Conservation (phyloP, 2,888 invertebrate species). For the Girardia tigrina region DNA sequence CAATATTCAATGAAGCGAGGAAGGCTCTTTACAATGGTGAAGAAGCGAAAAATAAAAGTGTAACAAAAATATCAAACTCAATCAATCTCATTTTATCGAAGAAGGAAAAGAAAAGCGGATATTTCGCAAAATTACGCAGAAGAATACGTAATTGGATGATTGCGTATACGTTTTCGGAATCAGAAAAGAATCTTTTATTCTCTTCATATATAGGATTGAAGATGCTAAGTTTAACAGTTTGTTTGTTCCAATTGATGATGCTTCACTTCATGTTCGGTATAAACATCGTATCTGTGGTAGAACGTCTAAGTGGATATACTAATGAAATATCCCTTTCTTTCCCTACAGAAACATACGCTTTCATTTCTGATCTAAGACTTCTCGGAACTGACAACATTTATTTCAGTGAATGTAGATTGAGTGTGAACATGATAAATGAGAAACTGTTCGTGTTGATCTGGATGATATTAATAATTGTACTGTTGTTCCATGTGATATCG, state of each 20-base stretch:
- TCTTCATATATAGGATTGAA: slow-evolving; percentile 1
- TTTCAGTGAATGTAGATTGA: not conserved
- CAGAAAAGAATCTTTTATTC: not conserved
- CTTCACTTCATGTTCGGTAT: not conserved
- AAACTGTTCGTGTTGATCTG: not conserved
- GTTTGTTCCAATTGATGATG: not conserved
- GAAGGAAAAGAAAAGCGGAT: not conserved
- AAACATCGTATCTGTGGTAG: not conserved
- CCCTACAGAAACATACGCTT: not conserved
- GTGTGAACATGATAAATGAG: not conserved
- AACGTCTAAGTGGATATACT: not conserved
- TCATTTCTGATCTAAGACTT: not conserved
- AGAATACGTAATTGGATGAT: not conserved
- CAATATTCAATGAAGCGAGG: not conserved
- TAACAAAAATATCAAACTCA: not conserved
- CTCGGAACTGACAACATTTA: not conserved
- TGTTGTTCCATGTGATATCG: not conserved
- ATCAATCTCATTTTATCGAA: not conserved
- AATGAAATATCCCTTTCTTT: not conserved
- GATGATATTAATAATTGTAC: not conserved
- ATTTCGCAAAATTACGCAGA: not conserved
- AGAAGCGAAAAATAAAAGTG: not conserved
- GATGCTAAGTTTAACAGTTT: not conserved
- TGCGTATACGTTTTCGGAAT: not conserved
- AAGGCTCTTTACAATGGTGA: not conserved